Base-by-base conservation (phyloP, 2,113 vertebrate genomes). In the Clarias magur region DNA sequence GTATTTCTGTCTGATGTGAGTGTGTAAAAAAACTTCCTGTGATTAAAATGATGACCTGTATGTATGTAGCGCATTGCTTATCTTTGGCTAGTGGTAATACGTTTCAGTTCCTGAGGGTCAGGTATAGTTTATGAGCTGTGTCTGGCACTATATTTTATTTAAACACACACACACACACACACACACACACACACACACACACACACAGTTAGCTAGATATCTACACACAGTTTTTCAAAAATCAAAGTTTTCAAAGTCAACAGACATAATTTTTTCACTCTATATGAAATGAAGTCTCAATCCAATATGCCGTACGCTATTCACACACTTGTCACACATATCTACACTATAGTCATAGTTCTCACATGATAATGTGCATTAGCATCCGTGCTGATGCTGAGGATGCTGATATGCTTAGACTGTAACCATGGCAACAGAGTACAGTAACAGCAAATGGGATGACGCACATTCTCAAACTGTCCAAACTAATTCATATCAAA, bases 341-440 rank as follows among this genome's bases (percentile, higher is more conserved):
- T 19, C 25, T 59, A 30, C 9, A 23, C 48, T 63, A 27, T 56
- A 81, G 23, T 42, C 60, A 80, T 23, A 23, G 4, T 59, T 73
- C 15, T 57, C 19, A 63, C 16, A 54, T 5, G 16, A 48, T 23
- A 48, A 9, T 21, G 70, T 48, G 9, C 23, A 12, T 42, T 42
- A 34, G 6, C 16, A 17, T 25, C 5, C 21, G 53, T 38, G 70
- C 62, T 53, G 56, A 76, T 67, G 48, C 62, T 56, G 63, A 79
- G 75, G 72, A 88, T 87, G 30, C 30, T 70, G 75, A 83, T 89
- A 62, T 65, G 70, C 65, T 48, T 13, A n/a, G 53, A 11, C 79
- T 82, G 86, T 89, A 62, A 67, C 80, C 88, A 88, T 88, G 80
- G 82, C 80, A 83, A 89, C 86, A 27, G 25, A 48, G 54, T 53